Evolutionary conservation across 2,113 vertebrate genomes (phyloP).

Genomic region (Heteronetta atricapilla): DNA sequence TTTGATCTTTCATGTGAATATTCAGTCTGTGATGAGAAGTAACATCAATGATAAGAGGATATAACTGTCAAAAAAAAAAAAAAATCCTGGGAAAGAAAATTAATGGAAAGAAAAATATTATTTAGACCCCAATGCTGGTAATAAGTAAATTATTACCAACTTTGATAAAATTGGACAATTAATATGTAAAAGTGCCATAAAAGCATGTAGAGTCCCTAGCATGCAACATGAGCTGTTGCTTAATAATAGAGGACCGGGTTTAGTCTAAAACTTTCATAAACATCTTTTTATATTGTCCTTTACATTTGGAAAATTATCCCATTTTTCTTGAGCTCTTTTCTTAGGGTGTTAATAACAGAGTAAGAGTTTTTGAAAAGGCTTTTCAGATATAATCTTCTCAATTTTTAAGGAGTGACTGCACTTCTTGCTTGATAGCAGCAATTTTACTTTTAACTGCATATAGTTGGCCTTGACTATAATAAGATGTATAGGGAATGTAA

Average conservation of each 20-base stretch:
- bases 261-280: constrained; percentile 61
- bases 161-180: constrained; percentile 72
- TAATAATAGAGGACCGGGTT: constrained; percentile 67
- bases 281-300: constrained; percentile 58
- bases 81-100: constrained; percentile 15
- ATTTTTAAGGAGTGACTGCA: constrained; percentile 49
- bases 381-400: constrained; percentile 70
- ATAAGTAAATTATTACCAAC: constrained; percentile 72
- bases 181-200: constrained; percentile 49
- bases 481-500: constrained; percentile 21
- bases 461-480: not conserved
- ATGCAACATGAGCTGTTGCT: constrained; percentile 57
- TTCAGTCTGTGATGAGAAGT: constrained; percentile 65
- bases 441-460: constrained; percentile 43
- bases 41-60: constrained; percentile 42
- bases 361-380: constrained; percentile 56
- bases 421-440: constrained; percentile 51
- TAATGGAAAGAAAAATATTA: constrained; percentile 74
- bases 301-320: constrained; percentile 71
- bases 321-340: constrained; percentile 69
- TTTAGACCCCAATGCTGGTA: constrained; percentile 53
- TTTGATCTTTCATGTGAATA: constrained; percentile 71
- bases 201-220: constrained; percentile 20
- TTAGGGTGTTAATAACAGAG: constrained; percentile 73
- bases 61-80: constrained; percentile 43